Evolutionary conservation across 2,888 invertebrate genomes (phyloP), one percentile per base, ranked within the genome.

Genomic region (Epirrhoe alternata): DNA sequence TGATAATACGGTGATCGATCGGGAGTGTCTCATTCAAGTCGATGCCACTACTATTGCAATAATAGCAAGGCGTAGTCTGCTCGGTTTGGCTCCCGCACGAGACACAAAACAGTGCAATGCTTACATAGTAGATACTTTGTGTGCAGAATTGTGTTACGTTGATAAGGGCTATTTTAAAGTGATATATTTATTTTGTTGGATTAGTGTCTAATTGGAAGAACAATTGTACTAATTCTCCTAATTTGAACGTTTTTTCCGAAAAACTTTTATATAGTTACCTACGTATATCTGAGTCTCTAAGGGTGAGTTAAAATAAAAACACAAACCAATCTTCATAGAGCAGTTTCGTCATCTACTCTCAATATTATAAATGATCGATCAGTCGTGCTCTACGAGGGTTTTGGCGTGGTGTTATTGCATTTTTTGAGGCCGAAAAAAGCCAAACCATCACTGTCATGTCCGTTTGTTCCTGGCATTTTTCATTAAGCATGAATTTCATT

Each of bases 1-100:
- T 77, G 73, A 75, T 77, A 82, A 80, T 80, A 68, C 75, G 73
- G 76, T 73, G 80, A 84, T 86, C 83, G 78, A 84, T 86, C 85
- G 84, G 76, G 69, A 71, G 72, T 73, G 74, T 74, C 80, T 76
- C 79, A 81, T 66, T 66, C 68, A 61, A 33, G 24, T 30, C 50
- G 16, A 53, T 31, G 55, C 51, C 50, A 51, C 59, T 59, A 51
- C 58, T 38, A 58, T 58, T 50, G 17, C 58, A 59, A 51, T 51
- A 52, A 59, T 59, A 38, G 50, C 50, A 38, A 17, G 64, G 52
- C 57, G 35, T 57, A 38, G 47, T 14, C 16, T 49, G 47, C 53
- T 35, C 24, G 51, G 58, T n/a, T 51, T 68, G 47, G 53, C 57
- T 67, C 51, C 59, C 47, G 51, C 51, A 57, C 42, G 33, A 56